A percentile compares a stretch with the other conserved stretches of the same genome.
Conservation (phyloP, 2,113 vertebrate genomes). For the Arvicanthis niloticus region DNA sequence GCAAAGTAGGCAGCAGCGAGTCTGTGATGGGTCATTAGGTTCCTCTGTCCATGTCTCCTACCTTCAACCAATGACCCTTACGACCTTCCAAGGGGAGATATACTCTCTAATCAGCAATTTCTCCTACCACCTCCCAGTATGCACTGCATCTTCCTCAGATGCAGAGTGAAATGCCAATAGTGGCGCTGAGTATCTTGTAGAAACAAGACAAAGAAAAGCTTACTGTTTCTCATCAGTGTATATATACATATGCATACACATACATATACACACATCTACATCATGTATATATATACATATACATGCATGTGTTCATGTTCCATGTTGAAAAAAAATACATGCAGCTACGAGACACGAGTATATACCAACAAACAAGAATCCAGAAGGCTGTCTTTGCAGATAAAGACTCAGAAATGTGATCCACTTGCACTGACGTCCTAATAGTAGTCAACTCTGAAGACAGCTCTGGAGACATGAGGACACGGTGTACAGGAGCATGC, state of each 20-base stretch:
- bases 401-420: background rate
- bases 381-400: background rate
- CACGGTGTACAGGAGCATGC: fast-evolving
- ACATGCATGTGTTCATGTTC: background rate
- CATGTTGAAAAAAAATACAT: background rate
- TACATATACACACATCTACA: too few relatives aligned
- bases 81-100: background rate
- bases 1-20: constrained; percentile 15
- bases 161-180: background rate
- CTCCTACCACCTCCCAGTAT: background rate
- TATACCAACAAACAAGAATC: background rate
- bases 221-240: background rate
- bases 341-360: background rate
- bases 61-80: background rate
- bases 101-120: background rate
- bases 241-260: too few relatives aligned
- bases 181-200: background rate
- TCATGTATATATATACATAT: background rate
- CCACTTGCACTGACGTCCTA: fast-evolving
- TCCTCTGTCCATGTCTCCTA: background rate
- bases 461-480: background rate
- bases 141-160: background rate
- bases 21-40: background rate
- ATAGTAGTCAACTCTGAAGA: background rate
- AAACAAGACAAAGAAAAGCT: background rate